Conservation (phyloP, 1,140 invertebrate genomes). For the Monomorium pharaonis region DNA sequence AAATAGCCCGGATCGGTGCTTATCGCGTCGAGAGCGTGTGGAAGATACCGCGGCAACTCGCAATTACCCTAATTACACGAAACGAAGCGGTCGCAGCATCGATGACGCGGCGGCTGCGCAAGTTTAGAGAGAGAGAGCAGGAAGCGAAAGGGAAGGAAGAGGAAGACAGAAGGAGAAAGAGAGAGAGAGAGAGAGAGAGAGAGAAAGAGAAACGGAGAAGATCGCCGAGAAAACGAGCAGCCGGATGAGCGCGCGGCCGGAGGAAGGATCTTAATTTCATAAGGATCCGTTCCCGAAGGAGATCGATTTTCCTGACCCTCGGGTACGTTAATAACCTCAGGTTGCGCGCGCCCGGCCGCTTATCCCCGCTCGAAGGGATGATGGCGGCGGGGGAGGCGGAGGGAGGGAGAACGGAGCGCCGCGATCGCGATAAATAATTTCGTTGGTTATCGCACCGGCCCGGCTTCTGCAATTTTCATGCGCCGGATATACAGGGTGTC, state of each 20-base stretch:
- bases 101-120: conserved; percentile 14
- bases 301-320: conserved; percentile 66
- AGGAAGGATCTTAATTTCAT: conserved; percentile 64
- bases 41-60: neutral
- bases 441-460: conserved; percentile 53
- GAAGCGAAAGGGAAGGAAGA: neutral
- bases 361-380: conserved; percentile 42
- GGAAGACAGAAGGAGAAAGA: neutral
- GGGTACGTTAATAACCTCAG: conserved; percentile 63
- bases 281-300: conserved; percentile 65
- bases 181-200: neutral
- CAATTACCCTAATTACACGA: conserved; percentile 25
- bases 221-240: conserved; percentile 34
- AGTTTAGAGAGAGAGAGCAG: conserved; percentile 34
- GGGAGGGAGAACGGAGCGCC: neutral
- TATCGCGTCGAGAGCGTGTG: neutral
- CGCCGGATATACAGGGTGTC: conserved; percentile 48
- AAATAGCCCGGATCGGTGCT: neutral
- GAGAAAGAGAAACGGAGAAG: neutral
- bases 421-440: conserved; percentile 67
- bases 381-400: neutral
- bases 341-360: conserved; percentile 49
- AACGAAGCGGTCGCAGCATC: conserved; percentile 10
- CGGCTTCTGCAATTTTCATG: conserved; percentile 59
- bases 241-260: conserved; percentile 8